phyloP scores from a whole-genome alignment of 2,888 invertebrate species.

The Cerastis rubricosa region DNA sequence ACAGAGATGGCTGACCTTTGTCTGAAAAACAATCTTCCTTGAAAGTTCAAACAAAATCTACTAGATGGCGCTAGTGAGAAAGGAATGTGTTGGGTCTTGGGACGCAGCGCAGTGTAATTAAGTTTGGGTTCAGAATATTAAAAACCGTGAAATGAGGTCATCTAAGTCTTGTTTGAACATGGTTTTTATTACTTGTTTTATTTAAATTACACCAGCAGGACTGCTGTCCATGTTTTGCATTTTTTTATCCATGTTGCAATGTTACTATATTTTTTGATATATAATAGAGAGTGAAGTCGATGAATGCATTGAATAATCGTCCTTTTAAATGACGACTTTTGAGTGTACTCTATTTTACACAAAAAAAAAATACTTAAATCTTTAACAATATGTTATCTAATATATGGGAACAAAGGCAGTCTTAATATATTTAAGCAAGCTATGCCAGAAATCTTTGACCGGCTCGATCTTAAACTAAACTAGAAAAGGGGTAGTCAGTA shows the following conservation, averaged over 20 bases:
- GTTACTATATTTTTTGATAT: not conserved
- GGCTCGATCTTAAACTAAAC: not conserved
- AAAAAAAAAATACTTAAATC: too few species aligned
- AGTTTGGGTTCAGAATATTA: constrained; percentile 27
- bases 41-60: constrained; percentile 34
- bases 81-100: constrained; percentile 1
- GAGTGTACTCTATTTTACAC: not conserved
- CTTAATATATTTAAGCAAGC: not conserved
- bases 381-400: too few species aligned
- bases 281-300: not conserved
- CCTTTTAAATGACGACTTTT: not conserved
- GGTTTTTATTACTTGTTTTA: constrained; percentile 17
- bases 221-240: not conserved
- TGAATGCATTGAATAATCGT: not conserved
- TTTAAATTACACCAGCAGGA: not conserved
- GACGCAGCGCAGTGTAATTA: constrained; percentile 30
- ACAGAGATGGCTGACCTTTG: not conserved
- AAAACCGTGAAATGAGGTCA: constrained; percentile 28
- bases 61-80: constrained; percentile 52
- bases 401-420: not conserved
- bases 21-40: constrained; percentile 5
- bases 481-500: not conserved
- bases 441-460: not conserved
- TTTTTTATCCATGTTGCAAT: not conserved
- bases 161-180: constrained; percentile 21